Conservation (phyloP, 1,140 invertebrate genomes). For the Drosophila nasuta region DNA sequence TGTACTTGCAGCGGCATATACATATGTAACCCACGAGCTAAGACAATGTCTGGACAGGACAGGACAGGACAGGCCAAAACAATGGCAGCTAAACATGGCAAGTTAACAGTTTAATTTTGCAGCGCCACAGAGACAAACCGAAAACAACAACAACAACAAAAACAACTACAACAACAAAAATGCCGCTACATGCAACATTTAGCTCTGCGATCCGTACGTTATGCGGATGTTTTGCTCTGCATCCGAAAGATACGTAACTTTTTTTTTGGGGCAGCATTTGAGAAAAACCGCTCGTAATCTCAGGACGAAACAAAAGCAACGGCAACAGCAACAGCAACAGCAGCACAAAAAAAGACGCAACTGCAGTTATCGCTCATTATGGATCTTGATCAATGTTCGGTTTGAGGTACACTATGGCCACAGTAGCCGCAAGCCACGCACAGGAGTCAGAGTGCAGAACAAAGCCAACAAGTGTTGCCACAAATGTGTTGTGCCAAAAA, state of each 20-base stretch:
- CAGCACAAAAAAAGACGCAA: constrained; percentile 39
- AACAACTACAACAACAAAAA: constrained; percentile 38
- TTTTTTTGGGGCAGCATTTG: neutral
- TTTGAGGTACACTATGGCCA: constrained; percentile 39
- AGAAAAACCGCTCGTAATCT: constrained; percentile 69
- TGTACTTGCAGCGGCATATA: constrained; percentile 12
- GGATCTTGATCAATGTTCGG: constrained; percentile 71
- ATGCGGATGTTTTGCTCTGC: constrained; percentile 66
- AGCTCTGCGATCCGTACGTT: constrained; percentile 22
- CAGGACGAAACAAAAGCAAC: constrained; percentile 78
- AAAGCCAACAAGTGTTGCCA: constrained; percentile 75
- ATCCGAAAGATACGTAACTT: constrained; percentile 69
- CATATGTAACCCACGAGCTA: constrained; percentile 72
- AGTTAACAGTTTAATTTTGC: constrained; percentile 83
- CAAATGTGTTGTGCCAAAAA: constrained; percentile 44
- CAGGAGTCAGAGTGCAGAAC: constrained; percentile 39
- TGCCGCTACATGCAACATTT: constrained; percentile 65
- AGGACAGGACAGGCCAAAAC: constrained; percentile 58
- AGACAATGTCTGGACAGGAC: constrained; percentile 62
- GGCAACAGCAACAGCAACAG: neutral
- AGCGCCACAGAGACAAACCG: constrained; percentile 54
- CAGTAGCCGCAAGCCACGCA: constrained; percentile 40
- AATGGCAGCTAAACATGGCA: constrained; percentile 83
- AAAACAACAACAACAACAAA: neutral
- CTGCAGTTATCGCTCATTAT: constrained; percentile 82